Percentiles rank a stretch among this genome's conserved stretches.
phyloP scores from a whole-genome alignment of 2,113 vertebrate genomes.

The Nanorana parkeri region DNA sequence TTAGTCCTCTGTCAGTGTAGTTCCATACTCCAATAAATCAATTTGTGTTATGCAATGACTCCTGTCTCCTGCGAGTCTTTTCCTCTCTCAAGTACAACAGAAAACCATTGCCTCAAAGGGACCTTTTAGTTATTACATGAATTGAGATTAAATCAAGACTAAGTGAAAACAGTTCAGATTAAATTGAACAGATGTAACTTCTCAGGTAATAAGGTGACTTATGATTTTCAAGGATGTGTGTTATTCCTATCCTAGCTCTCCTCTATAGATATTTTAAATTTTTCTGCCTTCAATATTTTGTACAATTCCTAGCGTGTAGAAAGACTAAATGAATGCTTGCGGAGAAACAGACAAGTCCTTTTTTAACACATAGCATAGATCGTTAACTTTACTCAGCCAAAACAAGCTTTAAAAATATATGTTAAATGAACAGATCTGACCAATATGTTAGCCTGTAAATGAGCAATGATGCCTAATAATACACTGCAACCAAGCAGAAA shows the following conservation, averaged over 20 bases:
- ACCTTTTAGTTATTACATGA: conserved; percentile 54
- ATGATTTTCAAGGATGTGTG: conserved; percentile 48
- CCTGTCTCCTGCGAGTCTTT: conserved; percentile 43
- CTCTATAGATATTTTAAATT: neutral
- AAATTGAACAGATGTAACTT: conserved; percentile 52
- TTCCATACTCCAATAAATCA: conserved; percentile 47
- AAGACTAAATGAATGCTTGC: too few relatives aligned
- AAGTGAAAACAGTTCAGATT: conserved; percentile 49
- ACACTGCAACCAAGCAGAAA: too few relatives aligned
- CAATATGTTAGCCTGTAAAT: too few relatives aligned
- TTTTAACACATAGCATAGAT: too few relatives aligned
- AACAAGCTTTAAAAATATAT: too few relatives aligned
- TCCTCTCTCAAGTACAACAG: conserved; percentile 37
- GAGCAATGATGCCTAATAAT: too few relatives aligned
- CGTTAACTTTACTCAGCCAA: too few relatives aligned
- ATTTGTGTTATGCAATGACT: conserved; percentile 50
- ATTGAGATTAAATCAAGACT: conserved; percentile 54
- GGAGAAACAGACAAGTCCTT: too few relatives aligned
- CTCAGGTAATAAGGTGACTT: conserved; percentile 50
- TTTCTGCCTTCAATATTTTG: conserved; percentile 8
- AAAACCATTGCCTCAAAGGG: conserved; percentile 50
- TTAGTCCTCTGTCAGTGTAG: conserved; percentile 51
- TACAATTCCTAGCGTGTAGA: neutral
- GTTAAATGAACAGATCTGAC: too few relatives aligned
- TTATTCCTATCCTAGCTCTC: conserved; percentile 2